Evolutionary conservation across 2,797 vertebrate species (phyloP), one percentile per base, ranked within the genome.

Genomic region (Picus viridis): DNA sequence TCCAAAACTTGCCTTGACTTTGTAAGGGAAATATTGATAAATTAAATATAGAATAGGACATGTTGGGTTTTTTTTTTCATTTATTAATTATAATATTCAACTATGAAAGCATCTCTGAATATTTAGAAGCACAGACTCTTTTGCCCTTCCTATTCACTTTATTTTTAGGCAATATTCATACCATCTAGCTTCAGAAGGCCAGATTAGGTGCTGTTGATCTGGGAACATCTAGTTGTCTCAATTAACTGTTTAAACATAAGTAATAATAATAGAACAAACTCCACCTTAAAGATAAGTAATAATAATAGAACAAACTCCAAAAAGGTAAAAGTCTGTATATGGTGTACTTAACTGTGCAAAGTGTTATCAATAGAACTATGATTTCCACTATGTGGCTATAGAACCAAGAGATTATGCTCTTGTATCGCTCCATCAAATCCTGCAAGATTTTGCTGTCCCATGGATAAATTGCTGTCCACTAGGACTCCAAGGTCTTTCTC

Each of bases 61-160:
- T 36, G 5, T n/a, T 39, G 39, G 39, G 4, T 39, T 12, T n/a
- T n/a, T 90, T 92, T 76, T 86, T 90, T 24, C 20, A 19, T 49
- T 49, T 49, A 80, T 74, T 72, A 89, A 81, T 62, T 9, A n/a
- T 47, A 82, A 78, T 56, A 80, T 83, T 85, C 29, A 73, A 32
- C 51, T 80, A 47, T 73, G 74, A 92, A 83, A 65, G 4, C 19
- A 45, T 41, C 8, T 73, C 71, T 92, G 77, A 94, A 92, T 94
- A 92, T 85, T 91, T 91, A 92, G 94, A 84, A 90, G 12, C 43
- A 80, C 7, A 82, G 34, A 80, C 1, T 57, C 12, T 74, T 94
- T 69, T 79, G 23, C 5, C 71, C 5, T 72, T 92, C 19, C 2
- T 87, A 23, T 53, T 14, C 22, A 49, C 47, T 49, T 23, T 23